A percentile compares a stretch with the other conserved stretches of the same genome.
Evolutionary conservation across 2,888 invertebrate genomes (phyloP).

Genomic region (Temnothorax rugatulus): DNA sequence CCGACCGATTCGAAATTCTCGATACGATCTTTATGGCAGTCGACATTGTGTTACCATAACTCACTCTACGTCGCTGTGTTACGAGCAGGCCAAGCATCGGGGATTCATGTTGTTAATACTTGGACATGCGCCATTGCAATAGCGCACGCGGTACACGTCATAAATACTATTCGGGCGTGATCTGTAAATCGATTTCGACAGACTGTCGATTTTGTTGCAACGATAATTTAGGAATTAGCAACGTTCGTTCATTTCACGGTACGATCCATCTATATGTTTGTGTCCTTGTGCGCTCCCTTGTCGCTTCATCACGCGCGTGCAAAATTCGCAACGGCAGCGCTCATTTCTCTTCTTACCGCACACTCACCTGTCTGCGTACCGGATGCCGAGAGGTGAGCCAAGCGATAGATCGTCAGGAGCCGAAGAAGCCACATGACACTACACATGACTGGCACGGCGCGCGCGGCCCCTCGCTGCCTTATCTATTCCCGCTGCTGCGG

Average conservation of each 20-base stretch:
- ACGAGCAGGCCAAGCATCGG: slow-evolving; percentile 7
- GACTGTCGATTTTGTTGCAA: neutral
- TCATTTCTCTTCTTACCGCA: neutral
- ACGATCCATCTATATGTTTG: neutral
- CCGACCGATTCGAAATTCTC: slow-evolving; percentile 52
- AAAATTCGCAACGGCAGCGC: neutral
- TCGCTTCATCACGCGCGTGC: neutral
- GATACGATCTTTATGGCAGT: slow-evolving; percentile 67
- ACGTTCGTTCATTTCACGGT: neutral
- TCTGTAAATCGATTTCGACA: slow-evolving; percentile 33
- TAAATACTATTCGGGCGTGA: slow-evolving; percentile 44
- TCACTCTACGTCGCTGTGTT: slow-evolving; percentile 41
- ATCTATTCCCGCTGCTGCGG: slow-evolving; percentile 74
- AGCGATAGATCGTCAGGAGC: slow-evolving; percentile 83
- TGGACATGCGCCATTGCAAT: slow-evolving; percentile 22
- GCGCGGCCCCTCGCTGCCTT: slow-evolving; percentile 72
- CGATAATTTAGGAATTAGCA: slow-evolving; percentile 1
- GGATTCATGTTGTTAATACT: slow-evolving; percentile 54
- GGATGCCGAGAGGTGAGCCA: slow-evolving; percentile 83
- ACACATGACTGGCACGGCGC: slow-evolving; percentile 74
- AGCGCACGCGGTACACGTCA: slow-evolving; percentile 6
- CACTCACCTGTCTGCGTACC: slow-evolving; percentile 82
- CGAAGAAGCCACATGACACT: slow-evolving; percentile 84
- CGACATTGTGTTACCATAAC: slow-evolving; percentile 58
- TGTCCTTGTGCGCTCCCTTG: neutral